These are phyloP conservation scores for Rugalucina vietnamica DNA, from an alignment of 2,888 invertebrate species.

Conservation along the genomic window DNA sequence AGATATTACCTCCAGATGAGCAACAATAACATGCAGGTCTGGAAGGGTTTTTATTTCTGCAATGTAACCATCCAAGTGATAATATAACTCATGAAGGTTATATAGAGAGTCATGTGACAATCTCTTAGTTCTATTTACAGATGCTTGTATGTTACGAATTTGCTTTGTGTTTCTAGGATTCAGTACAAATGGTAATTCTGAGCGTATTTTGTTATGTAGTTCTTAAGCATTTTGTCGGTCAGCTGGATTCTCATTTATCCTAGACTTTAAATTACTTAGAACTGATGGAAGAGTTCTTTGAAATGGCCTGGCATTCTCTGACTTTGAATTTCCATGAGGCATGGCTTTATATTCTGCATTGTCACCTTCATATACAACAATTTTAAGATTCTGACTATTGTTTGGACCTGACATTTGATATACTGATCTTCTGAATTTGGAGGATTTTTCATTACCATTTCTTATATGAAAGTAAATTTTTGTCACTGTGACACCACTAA, in stretches of 20 bases:
- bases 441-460: background rate
- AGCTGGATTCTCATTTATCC: too few relatives aligned
- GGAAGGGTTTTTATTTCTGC: conserved; percentile 9
- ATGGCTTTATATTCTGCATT: background rate
- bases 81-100: background rate
- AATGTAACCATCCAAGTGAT: conserved; percentile 13
- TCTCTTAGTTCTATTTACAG: too few relatives aligned
- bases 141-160: too few relatives aligned
- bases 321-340: background rate
- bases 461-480: background rate
- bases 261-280: background rate
- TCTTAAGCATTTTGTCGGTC: too few relatives aligned
- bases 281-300: background rate
- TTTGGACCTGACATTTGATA: background rate
- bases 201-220: too few relatives aligned
- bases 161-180: too few relatives aligned
- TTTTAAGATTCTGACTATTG: background rate
- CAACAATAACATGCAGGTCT: background rate
- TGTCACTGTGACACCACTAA: too few relatives aligned
- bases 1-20: background rate
- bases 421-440: background rate
- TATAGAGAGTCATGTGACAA: conserved; percentile 24
- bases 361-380: background rate
- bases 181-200: too few relatives aligned
- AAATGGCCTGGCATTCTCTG: background rate